Conservation (phyloP, 2,888 invertebrate species). For the Yponomeuta sedellus region DNA sequence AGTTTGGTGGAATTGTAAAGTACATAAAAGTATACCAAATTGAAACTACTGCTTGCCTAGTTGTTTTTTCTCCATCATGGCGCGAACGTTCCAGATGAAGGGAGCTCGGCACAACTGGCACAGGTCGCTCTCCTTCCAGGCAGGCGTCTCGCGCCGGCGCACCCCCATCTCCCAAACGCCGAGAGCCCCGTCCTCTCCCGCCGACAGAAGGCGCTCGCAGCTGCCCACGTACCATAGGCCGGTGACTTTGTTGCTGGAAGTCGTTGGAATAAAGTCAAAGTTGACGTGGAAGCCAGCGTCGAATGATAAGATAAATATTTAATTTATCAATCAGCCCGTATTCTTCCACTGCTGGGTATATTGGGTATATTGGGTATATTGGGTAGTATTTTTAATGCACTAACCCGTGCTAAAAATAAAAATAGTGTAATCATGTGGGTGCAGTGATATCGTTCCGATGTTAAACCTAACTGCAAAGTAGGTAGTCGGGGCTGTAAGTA, state of each 20-base stretch:
- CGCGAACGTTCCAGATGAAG: slow-evolving; percentile 99
- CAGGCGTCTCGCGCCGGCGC: slow-evolving; percentile 92
- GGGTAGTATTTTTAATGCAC: no score
- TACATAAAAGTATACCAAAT: no score
- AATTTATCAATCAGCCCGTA: no score
- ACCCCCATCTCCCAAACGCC: slow-evolving; percentile 97
- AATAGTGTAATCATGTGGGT: no score
- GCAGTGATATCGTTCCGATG: no score
- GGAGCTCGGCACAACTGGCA: slow-evolving; percentile 97
- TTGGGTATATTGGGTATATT: no score
- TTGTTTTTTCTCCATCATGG: slow-evolving; percentile 98
- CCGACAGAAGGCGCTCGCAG: slow-evolving; percentile 89
- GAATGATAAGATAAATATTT: no score
- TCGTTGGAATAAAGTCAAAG: background rate
- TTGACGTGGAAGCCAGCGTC: background rate
- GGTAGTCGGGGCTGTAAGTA: no score
- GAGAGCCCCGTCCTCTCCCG: slow-evolving; percentile 93
- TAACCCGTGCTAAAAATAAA: no score
- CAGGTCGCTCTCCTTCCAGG: slow-evolving; percentile 95
- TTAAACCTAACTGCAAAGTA: no score
- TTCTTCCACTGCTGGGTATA: no score
- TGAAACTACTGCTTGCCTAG: slow-evolving; percentile 62
- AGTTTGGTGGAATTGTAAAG: no score
- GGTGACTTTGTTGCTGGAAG: slow-evolving; percentile 89
- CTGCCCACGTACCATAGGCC: slow-evolving; percentile 89